Conservation (phyloP, 2,797 vertebrate species). For the Champsocephalus esox region DNA sequence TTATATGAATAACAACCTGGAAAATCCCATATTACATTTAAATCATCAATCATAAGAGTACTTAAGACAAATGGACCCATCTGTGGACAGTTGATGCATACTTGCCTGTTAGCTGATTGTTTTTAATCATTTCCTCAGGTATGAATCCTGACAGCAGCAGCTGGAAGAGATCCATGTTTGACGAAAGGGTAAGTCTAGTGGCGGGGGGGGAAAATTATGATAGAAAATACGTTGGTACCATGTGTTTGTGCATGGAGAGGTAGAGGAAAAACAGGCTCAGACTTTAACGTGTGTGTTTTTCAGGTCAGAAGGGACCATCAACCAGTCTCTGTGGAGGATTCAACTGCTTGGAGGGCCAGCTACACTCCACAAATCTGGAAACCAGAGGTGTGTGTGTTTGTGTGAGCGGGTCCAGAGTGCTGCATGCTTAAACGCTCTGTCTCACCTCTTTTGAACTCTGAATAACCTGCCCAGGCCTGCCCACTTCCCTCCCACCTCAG, state of each 20-base stretch:
- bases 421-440: slow-evolving; percentile 8
- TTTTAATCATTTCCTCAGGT: slow-evolving; percentile 48
- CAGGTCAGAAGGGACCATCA: slow-evolving; percentile 45
- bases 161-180: slow-evolving; percentile 32
- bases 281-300: slow-evolving; percentile 33
- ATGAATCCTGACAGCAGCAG: slow-evolving; percentile 13
- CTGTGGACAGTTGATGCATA: background rate
- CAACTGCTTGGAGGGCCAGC: slow-evolving; percentile 48
- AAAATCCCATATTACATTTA: background rate
- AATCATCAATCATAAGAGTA: background rate
- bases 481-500: slow-evolving; percentile 15
- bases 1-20: background rate
- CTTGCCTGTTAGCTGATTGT: slow-evolving; percentile 22
- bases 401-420: slow-evolving; percentile 1
- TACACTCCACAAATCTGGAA: slow-evolving; percentile 69
- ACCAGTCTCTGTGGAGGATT: slow-evolving; percentile 29
- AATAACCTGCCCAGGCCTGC: slow-evolving; percentile 59
- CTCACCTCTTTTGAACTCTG: slow-evolving; percentile 49
- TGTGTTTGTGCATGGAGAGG: slow-evolving; percentile 1
- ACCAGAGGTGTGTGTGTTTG: slow-evolving; percentile 74
- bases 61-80: background rate
- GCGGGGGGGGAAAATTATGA: slow-evolving; percentile 4
- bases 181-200: slow-evolving; percentile 49
- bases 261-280: slow-evolving; percentile 1
- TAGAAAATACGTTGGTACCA: slow-evolving; percentile 19